Conservation (phyloP, 2,797 vertebrate genomes). For the Botia kubotai region DNA sequence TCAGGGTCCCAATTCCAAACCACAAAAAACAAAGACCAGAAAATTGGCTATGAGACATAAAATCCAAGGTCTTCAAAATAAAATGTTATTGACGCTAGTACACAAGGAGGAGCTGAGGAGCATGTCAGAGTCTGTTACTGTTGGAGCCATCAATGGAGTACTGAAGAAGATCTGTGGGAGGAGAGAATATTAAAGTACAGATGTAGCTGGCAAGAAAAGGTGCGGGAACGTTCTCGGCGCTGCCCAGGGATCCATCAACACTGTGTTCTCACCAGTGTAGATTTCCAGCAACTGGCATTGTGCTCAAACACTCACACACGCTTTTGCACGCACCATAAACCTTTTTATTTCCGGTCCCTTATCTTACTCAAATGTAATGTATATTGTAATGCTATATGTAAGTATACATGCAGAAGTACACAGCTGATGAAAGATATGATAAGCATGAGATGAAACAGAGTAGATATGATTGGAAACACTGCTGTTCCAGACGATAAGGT, state of each 20-base stretch:
- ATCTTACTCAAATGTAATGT: slow-evolving; percentile 1
- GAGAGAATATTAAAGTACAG: background rate
- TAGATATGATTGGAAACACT: background rate
- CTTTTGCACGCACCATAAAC: slow-evolving; percentile 16
- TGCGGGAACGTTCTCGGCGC: background rate
- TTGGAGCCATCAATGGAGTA: slow-evolving; percentile 17
- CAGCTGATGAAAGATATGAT: slow-evolving; percentile 12
- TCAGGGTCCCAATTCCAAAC: slow-evolving; percentile 30
- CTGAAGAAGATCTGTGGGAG: slow-evolving; percentile 28
- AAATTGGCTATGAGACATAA: background rate
- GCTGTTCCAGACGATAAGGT: background rate
- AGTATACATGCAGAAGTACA: slow-evolving; percentile 1
- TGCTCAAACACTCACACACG: background rate
- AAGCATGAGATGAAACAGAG: slow-evolving; percentile 26
- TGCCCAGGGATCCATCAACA: slow-evolving; percentile 19
- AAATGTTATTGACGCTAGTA: slow-evolving; percentile 26
- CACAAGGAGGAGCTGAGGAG: slow-evolving; percentile 14
- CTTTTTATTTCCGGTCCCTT: slow-evolving; percentile 36
- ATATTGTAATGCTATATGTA: background rate
- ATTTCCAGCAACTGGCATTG: slow-evolving; percentile 43
- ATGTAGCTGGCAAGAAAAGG: slow-evolving; percentile 20
- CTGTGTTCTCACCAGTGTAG: slow-evolving; percentile 44
- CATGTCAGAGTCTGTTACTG: slow-evolving; percentile 40
- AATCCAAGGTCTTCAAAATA: background rate
- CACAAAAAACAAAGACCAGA: slow-evolving; percentile 18